Evolutionary conservation across 1,140 invertebrate genomes (phyloP), one percentile per base, ranked within the genome.

Genomic region (Listronotus bonariensis): DNA sequence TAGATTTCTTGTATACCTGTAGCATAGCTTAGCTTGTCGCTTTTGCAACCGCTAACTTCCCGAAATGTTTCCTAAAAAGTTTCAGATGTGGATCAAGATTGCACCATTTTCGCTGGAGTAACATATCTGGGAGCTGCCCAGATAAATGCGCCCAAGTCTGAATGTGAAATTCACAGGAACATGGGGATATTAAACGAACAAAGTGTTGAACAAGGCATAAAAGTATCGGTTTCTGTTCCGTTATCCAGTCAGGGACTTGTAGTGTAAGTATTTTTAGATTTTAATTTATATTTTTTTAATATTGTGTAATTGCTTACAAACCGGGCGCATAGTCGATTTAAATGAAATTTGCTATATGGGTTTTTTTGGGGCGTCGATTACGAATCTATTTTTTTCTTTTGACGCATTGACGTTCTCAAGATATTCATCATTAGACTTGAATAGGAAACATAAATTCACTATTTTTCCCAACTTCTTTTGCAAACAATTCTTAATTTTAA

Each of bases 121-220:
- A 93, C 92, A 54, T 99, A 98, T 82, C 83, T 99, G 60, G 96
- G 97, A 34, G 92, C 92, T 10, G 92, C 95, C 45, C 88, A 88
- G 60, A 96, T 99, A 63, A 93, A 94, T 79, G 92, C 94, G 4
- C 95, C 96, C 5, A 90, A 95, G 77, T 96, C 91, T 51, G 95
- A 98, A 81, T 82, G 82, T n/a, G 97, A 99, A 84, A 97, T 99
- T 68, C 93, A 96, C 77, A 84, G 90, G 41, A 97, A 97, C 75
- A 97, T 99, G 90, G 87, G 87, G 43, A 90, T 95, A 73, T 81
- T 99, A 10, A 94, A 93, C 78, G 86, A 86, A 69, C 87, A 90
- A 72, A 79, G 80, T 40, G 87, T 87, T 59, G 87, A 92, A 67
- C 88, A 91, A 73, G 88, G 88, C 48, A 92, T 98, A 7, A 92